Conservation (phyloP, 2,888 invertebrate species). For the Erynnis tages region DNA sequence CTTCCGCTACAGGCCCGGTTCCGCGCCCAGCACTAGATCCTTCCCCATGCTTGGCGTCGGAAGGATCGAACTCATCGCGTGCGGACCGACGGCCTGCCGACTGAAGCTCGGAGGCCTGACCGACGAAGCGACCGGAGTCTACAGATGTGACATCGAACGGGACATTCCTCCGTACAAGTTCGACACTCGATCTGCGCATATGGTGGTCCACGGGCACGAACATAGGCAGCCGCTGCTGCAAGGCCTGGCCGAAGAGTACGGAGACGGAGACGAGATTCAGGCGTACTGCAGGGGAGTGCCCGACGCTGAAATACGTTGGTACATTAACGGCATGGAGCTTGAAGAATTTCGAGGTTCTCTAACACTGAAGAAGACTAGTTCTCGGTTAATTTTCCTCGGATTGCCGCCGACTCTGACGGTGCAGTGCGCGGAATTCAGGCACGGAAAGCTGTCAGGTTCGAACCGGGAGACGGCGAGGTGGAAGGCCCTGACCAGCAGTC, state of each 20-base stretch:
- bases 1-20: conserved; percentile 67
- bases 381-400: conserved; percentile 60
- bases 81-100: conserved; percentile 63
- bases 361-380: conserved; percentile 49
- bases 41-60: conserved; percentile 64
- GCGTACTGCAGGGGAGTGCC: conserved; percentile 62
- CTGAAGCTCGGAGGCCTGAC: conserved; percentile 59
- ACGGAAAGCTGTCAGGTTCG: conserved; percentile 69
- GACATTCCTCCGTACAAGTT: conserved; percentile 65
- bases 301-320: conserved; percentile 65
- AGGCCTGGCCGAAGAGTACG: conserved; percentile 58
- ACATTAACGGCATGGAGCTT: conserved; percentile 61
- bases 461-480: conserved; percentile 56
- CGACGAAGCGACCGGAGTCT: conserved; percentile 64
- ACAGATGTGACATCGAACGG: conserved; percentile 68
- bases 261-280: conserved; percentile 59
- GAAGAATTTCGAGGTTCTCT: conserved; percentile 52
- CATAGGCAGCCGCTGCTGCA: conserved; percentile 59
- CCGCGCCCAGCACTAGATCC: conserved; percentile 60
- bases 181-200: conserved; percentile 55
- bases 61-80: conserved; percentile 56
- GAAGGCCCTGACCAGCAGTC: conserved; percentile 39
- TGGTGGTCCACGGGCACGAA: conserved; percentile 61
- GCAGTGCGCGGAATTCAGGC: conserved; percentile 74
- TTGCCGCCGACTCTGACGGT: conserved; percentile 70